A percentile compares a stretch with the other conserved stretches of the same genome.
phyloP scores from a whole-genome alignment of 1,140 invertebrate species.

The Drosophila lowei region DNA sequence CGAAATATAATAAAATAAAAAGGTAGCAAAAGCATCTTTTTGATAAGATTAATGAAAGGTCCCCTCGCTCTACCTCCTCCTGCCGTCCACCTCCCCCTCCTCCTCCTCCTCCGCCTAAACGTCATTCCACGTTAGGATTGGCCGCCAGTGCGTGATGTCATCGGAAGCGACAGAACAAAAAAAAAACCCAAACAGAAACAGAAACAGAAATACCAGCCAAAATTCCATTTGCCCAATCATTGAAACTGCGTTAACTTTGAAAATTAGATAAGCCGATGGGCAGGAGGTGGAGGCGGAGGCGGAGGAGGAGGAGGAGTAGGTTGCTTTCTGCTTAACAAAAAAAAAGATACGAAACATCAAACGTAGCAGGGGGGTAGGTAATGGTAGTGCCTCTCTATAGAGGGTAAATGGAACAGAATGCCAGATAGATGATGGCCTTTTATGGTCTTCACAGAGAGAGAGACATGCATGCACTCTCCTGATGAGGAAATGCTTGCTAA shows the following conservation, averaged over 20 bases:
- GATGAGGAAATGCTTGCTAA: constrained; percentile 64
- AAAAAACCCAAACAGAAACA: constrained; percentile 35
- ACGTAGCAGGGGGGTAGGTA: constrained; percentile 1
- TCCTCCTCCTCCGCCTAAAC: background rate
- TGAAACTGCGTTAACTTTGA: constrained; percentile 47
- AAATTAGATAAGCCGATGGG: constrained; percentile 52
- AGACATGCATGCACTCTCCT: background rate
- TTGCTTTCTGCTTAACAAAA: too few species aligned
- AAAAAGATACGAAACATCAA: constrained; percentile 5
- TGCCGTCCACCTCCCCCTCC: background rate
- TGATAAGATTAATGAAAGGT: constrained; percentile 78
- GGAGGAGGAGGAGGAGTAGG: too few species aligned
- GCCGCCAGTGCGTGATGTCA: constrained; percentile 61
- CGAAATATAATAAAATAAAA: constrained; percentile 51
- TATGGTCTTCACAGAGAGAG: constrained; percentile 45
- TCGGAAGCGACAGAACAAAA: constrained; percentile 19
- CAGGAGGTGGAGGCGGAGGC: too few species aligned
- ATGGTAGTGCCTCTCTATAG: background rate
- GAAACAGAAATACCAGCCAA: constrained; percentile 38
- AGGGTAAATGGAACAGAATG: constrained; percentile 21
- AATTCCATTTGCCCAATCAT: constrained; percentile 60
- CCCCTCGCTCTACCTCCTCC: background rate
- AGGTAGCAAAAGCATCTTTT: constrained; percentile 55
- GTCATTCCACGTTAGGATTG: constrained; percentile 33
- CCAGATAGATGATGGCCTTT: constrained; percentile 58